Percentiles rank a stretch among this genome's conserved stretches.
phyloP scores from a whole-genome alignment of 2,113 vertebrate genomes.

The Pituophis catenifer region DNA sequence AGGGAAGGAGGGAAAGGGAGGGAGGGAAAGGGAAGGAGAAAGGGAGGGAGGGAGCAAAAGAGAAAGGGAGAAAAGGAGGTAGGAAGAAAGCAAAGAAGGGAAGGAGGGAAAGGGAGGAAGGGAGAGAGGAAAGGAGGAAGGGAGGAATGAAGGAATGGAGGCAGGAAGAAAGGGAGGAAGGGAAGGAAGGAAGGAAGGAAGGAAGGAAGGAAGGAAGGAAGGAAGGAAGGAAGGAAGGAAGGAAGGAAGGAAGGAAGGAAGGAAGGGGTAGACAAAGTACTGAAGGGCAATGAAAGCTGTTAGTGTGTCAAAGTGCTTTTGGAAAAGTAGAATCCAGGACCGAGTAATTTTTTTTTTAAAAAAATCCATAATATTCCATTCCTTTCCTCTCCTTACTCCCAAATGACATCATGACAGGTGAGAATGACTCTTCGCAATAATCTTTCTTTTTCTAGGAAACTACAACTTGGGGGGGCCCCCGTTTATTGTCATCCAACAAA shows the following conservation, averaged over 20 bases:
- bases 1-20: not conserved
- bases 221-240: not conserved
- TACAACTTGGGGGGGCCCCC: not conserved
- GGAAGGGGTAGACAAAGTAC: not conserved
- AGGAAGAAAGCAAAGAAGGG: not conserved
- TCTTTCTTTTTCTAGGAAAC: not conserved
- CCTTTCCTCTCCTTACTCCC: not conserved
- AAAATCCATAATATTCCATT: not conserved
- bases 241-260: no score
- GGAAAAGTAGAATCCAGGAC: not conserved
- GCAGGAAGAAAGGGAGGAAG: not conserved
- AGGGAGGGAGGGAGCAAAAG: not conserved
- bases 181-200: not conserved
- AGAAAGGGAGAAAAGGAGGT: not conserved
- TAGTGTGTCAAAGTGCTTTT: not conserved
- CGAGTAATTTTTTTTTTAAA: no score
- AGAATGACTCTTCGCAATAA: not conserved
- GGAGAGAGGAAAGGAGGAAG: not conserved
- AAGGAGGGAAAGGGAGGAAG: no score
- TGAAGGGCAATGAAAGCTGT: not conserved
- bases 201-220: no score
- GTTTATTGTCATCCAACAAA: fast-evolving
- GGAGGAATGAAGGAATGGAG: no score
- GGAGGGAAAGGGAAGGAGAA: not conserved
- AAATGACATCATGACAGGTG: not conserved